phyloP scores from a whole-genome alignment of 1,140 invertebrate species.

The Aphelinus atriplicis region DNA sequence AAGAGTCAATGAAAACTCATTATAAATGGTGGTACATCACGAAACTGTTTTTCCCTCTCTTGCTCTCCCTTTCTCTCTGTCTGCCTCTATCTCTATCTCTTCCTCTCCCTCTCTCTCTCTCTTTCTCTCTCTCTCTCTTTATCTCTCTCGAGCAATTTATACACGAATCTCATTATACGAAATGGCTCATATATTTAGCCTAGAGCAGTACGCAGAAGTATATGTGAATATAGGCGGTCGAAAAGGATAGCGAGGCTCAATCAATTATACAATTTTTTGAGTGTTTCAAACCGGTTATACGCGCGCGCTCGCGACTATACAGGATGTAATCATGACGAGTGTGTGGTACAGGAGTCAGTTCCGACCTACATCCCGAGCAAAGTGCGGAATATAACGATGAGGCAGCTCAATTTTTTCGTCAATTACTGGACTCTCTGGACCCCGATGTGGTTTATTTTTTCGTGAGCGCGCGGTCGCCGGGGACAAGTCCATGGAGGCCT shows the following conservation, averaged over 20 bases:
- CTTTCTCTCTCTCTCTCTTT: too few species aligned
- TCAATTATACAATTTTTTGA: conserved; percentile 31
- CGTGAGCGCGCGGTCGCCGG: conserved; percentile 5
- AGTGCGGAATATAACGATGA: not conserved
- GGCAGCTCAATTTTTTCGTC: conserved; percentile 37
- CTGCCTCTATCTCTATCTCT: not conserved
- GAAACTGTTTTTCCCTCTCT: not conserved
- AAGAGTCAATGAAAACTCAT: conserved; percentile 28
- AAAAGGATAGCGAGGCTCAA: not conserved
- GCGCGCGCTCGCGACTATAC: too few species aligned
- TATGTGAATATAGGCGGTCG: not conserved
- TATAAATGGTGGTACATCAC: conserved; percentile 19
- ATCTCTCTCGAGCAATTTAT: conserved; percentile 3
- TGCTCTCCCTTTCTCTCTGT: not conserved
- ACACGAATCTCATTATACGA: conserved; percentile 19
- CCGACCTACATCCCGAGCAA: too few species aligned
- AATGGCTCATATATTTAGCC: not conserved
- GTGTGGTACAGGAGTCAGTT: not conserved
- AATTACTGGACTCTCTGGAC: conserved; percentile 19
- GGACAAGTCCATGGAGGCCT: conserved; percentile 32
- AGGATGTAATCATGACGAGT: not conserved
- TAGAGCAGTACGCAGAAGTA: not conserved
- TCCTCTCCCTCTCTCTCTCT: not conserved
- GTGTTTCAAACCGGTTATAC: not conserved
- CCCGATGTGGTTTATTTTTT: conserved; percentile 25